A percentile compares a stretch with the other conserved stretches of the same genome.
Conservation (phyloP, 2,888 invertebrate genomes). For the Exephanes ischioxanthus region DNA sequence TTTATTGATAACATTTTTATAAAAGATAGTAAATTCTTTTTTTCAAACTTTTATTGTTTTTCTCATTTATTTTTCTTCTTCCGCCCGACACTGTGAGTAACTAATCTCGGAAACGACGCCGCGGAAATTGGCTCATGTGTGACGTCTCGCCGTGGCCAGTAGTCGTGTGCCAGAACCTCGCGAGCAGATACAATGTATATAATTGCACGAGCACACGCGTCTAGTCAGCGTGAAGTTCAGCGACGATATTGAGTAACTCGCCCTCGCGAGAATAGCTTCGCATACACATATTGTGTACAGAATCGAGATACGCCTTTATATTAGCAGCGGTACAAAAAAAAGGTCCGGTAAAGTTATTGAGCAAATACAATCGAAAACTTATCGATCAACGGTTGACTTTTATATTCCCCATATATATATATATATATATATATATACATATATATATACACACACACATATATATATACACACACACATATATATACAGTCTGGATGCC, state of each 20-base stretch:
- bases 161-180: conserved; percentile 14
- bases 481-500: not conserved
- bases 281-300: conserved; percentile 22
- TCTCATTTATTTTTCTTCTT: not conserved
- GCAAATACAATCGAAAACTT: conserved; percentile 1
- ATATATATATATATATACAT: not conserved
- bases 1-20: not conserved
- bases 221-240: conserved; percentile 5
- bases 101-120: conserved; percentile 14
- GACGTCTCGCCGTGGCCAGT: not conserved
- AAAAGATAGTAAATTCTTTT: not conserved
- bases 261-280: conserved; percentile 32
- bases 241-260: conserved; percentile 30
- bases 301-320: conserved; percentile 4
- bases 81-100: not conserved
- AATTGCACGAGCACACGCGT: conserved; percentile 19
- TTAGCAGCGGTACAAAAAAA: not conserved
- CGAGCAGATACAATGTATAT: conserved; percentile 5
- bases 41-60: not conserved
- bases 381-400: conserved; percentile 4
- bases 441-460: not conserved
- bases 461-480: not conserved
- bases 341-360: not conserved
- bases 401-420: not conserved
- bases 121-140: not conserved